Conservation (phyloP, 2,113 vertebrate genomes). For the Alosa alosa region DNA sequence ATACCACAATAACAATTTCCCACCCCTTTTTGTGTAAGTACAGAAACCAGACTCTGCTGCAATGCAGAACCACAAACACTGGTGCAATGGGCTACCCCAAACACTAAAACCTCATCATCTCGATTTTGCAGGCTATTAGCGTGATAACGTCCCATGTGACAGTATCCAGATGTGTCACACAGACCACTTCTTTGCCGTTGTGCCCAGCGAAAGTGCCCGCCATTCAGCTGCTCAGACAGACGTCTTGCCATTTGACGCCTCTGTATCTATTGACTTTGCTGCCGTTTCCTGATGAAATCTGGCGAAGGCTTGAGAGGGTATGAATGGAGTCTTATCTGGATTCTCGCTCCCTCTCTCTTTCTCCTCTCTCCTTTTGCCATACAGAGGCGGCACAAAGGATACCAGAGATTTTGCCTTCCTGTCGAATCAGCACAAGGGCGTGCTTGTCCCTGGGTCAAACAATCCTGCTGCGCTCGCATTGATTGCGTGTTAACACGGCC, state of each 20-base stretch:
- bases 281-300: background rate
- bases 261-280: conserved; percentile 5
- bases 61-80: background rate
- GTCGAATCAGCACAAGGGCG: conserved; percentile 25
- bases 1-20: no score
- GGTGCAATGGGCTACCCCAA: background rate
- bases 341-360: conserved; percentile 38
- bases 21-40: background rate
- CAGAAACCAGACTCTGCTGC: background rate
- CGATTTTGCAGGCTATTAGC: background rate
- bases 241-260: background rate
- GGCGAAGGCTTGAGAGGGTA: conserved; percentile 37
- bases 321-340: conserved; percentile 47
- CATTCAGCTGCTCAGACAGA: background rate
- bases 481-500: conserved; percentile 28
- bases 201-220: background rate
- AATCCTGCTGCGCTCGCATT: background rate
- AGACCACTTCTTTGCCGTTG: background rate
- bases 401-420: conserved; percentile 49
- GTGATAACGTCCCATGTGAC: background rate
- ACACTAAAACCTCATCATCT: background rate
- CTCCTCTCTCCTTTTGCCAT: background rate
- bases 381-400: conserved; percentile 44
- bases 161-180: background rate
- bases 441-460: conserved; percentile 43